Evolutionary conservation across 2,797 vertebrate genomes (phyloP).

Genomic region (Toxotes lorentzi): DNA sequence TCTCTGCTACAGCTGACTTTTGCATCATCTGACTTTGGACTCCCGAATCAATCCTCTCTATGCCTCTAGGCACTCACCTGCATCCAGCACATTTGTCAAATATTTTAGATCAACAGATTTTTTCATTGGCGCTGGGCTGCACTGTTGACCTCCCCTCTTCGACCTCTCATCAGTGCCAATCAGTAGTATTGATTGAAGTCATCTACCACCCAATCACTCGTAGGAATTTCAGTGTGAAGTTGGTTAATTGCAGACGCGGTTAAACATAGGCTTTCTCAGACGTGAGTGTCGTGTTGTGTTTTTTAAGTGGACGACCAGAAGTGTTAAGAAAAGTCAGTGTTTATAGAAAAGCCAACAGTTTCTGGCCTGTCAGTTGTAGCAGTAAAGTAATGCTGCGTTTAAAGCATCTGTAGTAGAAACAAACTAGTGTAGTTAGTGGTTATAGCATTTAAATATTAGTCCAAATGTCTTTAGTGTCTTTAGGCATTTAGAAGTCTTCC

Average conservation of each 20-base stretch:
- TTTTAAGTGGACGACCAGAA: conserved; percentile 39
- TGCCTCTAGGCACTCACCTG: conserved; percentile 33
- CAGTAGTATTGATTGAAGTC: conserved; percentile 59
- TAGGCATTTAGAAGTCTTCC: conserved; percentile 57
- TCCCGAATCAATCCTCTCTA: conserved; percentile 25
- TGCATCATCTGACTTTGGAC: conserved; percentile 1
- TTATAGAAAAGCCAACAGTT: conserved; percentile 18
- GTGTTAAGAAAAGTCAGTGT: conserved; percentile 38
- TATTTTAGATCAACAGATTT: not conserved
- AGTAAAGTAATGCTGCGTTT: conserved; percentile 27
- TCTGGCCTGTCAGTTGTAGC: conserved; percentile 25
- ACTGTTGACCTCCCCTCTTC: conserved; percentile 8
- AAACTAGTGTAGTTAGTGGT: conserved; percentile 50
- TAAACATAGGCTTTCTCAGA: conserved; percentile 34
- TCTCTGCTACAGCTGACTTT: not conserved
- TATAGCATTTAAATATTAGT: conserved; percentile 46
- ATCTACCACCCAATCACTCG: conserved; percentile 44
- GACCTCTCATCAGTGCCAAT: conserved; percentile 50
- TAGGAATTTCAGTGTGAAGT: conserved; percentile 45
- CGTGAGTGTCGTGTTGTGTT: conserved; percentile 56
- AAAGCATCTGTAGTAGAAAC: conserved; percentile 35
- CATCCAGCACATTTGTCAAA: not conserved
- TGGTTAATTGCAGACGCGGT: conserved; percentile 51
- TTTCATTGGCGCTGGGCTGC: conserved; percentile 6
- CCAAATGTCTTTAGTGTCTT: conserved; percentile 37